phyloP scores from a whole-genome alignment of 1,140 invertebrate species.

The Macrosteles quadrilineatus region DNA sequence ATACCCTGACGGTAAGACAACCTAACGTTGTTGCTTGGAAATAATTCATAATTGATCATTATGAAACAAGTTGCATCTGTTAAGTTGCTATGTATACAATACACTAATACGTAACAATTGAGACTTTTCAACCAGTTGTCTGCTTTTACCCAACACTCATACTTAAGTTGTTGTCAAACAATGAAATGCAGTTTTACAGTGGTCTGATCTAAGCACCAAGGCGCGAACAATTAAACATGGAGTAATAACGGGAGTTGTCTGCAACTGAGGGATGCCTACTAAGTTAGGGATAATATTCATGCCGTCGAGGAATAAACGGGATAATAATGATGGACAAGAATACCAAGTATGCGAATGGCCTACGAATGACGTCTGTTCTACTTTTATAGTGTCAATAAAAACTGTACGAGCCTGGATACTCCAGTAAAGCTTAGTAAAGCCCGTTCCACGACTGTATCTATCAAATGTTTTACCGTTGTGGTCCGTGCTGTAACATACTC shows the following conservation, averaged over 20 bases:
- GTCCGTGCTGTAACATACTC: no score
- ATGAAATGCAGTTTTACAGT: no score
- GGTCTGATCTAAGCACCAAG: background rate
- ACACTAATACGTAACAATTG: no score
- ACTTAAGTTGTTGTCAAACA: no score
- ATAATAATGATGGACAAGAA: constrained; percentile 29
- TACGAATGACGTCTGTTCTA: constrained; percentile 17
- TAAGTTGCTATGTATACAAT: no score
- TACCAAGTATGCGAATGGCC: constrained; percentile 18
- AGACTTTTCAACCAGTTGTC: no score
- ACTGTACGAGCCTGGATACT: constrained; percentile 16
- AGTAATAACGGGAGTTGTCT: background rate
- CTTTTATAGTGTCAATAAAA: constrained; percentile 31
- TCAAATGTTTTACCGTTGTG: no score
- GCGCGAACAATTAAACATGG: background rate
- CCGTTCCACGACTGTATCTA: background rate
- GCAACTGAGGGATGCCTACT: background rate
- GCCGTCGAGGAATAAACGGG: constrained; percentile 9
- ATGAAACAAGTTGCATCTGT: no score
- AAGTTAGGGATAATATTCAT: constrained; percentile 24
- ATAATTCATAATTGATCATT: no score
- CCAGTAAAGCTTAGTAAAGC: background rate
- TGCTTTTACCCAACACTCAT: no score
- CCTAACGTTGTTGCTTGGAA: no score
- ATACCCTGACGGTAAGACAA: no score